These are phyloP conservation scores for Drosophila watanabei DNA, from an alignment of 1,140 invertebrate genomes.

Conservation along the genomic window DNA sequence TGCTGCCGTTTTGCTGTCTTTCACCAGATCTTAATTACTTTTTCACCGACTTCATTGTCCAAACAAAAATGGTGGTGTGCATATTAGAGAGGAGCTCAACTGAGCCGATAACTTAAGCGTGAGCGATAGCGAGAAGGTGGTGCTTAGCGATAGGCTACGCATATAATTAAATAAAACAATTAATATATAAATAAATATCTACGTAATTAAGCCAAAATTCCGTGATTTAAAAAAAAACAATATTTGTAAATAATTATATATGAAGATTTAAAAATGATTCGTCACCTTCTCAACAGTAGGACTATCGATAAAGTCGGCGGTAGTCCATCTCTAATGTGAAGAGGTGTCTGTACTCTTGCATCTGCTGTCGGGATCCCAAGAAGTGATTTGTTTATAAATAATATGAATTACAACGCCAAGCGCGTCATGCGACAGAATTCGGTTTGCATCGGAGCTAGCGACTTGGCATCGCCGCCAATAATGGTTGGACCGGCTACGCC, in stretches of 20 bases:
- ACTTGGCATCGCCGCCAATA: conserved; percentile 53
- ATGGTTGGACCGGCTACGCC: conserved; percentile 46
- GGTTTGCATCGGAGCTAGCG: conserved; percentile 51
- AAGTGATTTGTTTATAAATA: conserved; percentile 12
- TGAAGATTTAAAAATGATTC: background rate
- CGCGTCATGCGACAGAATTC: conserved; percentile 70
- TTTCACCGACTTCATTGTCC: conserved; percentile 57
- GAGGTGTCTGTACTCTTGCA: background rate
- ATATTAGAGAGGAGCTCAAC: conserved; percentile 10
- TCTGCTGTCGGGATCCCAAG: conserved; percentile 12
- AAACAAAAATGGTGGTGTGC: conserved; percentile 72
- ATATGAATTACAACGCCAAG: conserved; percentile 73
- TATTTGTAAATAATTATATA: no score
- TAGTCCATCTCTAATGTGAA: background rate
- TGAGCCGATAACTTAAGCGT: background rate
- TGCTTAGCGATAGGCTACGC: background rate
- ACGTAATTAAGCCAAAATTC: background rate
- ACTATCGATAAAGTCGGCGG: background rate
- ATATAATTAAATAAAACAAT: background rate
- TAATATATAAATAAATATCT: background rate
- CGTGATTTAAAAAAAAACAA: background rate
- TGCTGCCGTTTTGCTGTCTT: conserved; percentile 14
- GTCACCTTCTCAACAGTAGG: background rate
- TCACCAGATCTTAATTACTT: conserved; percentile 22
- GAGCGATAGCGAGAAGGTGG: background rate